These are phyloP conservation scores for Gambusia affinis DNA, from an alignment of 2,113 vertebrate genomes.

Conservation along the genomic window DNA sequence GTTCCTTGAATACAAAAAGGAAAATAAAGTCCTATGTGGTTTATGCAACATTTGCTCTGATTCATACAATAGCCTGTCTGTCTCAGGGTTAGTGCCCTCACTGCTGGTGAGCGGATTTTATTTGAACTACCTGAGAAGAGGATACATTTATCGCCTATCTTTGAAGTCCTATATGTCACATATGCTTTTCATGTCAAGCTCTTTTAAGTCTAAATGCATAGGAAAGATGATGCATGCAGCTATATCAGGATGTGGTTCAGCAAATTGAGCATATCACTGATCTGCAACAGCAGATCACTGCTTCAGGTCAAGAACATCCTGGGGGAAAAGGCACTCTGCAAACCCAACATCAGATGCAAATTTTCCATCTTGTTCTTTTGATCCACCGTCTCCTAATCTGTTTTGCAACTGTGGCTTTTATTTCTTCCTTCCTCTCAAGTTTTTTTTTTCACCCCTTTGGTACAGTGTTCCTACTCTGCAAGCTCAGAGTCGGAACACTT, in stretches of 20 bases:
- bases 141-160: background rate
- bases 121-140: background rate
- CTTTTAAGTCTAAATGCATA: background rate
- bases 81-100: background rate
- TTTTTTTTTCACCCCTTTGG: background rate
- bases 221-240: slow-evolving; percentile 10
- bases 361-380: slow-evolving; percentile 22
- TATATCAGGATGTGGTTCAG: background rate
- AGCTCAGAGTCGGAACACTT: slow-evolving; percentile 19
- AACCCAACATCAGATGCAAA: slow-evolving; percentile 11
- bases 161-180: background rate
- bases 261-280: slow-evolving; percentile 3
- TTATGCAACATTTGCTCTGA: background rate
- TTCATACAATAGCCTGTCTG: background rate
- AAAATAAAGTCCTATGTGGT: background rate
- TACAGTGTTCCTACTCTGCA: background rate
- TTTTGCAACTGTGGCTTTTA: slow-evolving; percentile 12
- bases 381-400: slow-evolving; percentile 31
- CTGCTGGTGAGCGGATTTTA: slow-evolving; percentile 1
- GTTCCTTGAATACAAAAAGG: background rate
- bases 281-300: background rate
- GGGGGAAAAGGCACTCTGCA: background rate
- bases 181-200: background rate
- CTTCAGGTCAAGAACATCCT: background rate
- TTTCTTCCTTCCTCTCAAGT: background rate